Evolutionary conservation across 2,113 vertebrate genomes (phyloP).

Genomic region (Melanotaenia duboulayi): DNA sequence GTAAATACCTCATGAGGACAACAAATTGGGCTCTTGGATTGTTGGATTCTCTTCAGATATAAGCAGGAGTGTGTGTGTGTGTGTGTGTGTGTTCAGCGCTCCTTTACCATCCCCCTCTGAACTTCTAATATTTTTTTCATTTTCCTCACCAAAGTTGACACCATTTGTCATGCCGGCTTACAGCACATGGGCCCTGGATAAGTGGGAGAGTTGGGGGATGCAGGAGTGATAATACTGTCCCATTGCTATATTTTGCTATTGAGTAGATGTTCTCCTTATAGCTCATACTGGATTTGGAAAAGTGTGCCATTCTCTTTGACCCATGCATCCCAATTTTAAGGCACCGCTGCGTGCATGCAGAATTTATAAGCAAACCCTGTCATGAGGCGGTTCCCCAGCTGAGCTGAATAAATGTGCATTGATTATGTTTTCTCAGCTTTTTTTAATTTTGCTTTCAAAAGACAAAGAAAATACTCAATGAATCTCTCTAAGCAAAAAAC

Average conservation of each 20-base stretch:
- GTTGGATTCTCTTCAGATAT: slow-evolving; percentile 37
- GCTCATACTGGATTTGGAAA: slow-evolving; percentile 36
- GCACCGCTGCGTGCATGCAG: not conserved
- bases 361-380: slow-evolving; percentile 25
- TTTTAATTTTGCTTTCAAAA: slow-evolving; percentile 21
- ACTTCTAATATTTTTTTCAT: slow-evolving; percentile 49
- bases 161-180: slow-evolving; percentile 78
- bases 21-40: slow-evolving; percentile 56
- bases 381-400: not conserved
- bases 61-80: slow-evolving; percentile 11
- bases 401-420: slow-evolving; percentile 23
- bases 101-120: slow-evolving; percentile 9
- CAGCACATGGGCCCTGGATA: slow-evolving; percentile 51
- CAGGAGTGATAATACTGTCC: slow-evolving; percentile 45
- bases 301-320: slow-evolving; percentile 39
- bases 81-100: slow-evolving; percentile 14
- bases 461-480: slow-evolving; percentile 44
- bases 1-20: slow-evolving; percentile 59
- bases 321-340: slow-evolving; percentile 23
- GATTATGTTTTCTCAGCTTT: slow-evolving; percentile 13
- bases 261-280: slow-evolving; percentile 54
- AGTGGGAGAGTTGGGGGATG: slow-evolving; percentile 2
- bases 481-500: slow-evolving; percentile 41
- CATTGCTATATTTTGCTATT: slow-evolving; percentile 53
- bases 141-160: slow-evolving; percentile 61